phyloP scores from a whole-genome alignment of 2,888 invertebrate species.

The Pollenia griseotomentosa region DNA sequence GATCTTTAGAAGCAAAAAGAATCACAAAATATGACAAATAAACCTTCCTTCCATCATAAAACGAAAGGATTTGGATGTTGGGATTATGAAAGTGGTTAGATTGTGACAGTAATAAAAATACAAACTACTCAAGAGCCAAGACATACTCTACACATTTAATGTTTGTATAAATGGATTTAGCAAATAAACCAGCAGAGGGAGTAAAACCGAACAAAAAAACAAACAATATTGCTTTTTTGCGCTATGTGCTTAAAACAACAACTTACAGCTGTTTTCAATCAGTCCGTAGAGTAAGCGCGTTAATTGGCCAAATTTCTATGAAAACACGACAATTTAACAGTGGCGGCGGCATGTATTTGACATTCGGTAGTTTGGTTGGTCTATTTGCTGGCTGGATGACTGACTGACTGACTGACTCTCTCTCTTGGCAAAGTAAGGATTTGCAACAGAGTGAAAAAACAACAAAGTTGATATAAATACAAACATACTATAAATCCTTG shows the following conservation, averaged over 20 bases:
- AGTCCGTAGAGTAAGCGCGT: conserved; percentile 58
- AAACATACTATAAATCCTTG: conserved; percentile 29
- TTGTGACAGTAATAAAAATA: conserved; percentile 68
- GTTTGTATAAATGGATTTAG: not conserved
- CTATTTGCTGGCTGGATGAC: conserved; percentile 20
- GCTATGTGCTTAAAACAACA: conserved; percentile 42
- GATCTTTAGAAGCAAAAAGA: conserved; percentile 24
- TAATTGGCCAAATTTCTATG: conserved; percentile 81
- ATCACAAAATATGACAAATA: conserved; percentile 47
- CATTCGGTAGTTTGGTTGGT: conserved; percentile 54
- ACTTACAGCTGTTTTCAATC: conserved; percentile 61
- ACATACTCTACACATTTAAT: conserved; percentile 10
- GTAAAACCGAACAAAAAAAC: conserved; percentile 3
- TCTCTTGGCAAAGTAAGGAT: conserved; percentile 4
- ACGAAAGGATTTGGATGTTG: conserved; percentile 59
- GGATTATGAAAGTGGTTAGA: conserved; percentile 68
- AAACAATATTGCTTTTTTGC: conserved; percentile 16
- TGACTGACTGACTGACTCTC: too few species aligned
- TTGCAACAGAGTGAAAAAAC: not conserved
- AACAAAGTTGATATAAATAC: conserved; percentile 8
- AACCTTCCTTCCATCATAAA: conserved; percentile 39
- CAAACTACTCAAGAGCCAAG: conserved; percentile 21
- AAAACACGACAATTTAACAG: conserved; percentile 78
- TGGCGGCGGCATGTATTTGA: conserved; percentile 65
- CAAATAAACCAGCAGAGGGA: not conserved